phyloP scores from a whole-genome alignment of 2,888 invertebrate genomes.

The Meloe dianella region DNA sequence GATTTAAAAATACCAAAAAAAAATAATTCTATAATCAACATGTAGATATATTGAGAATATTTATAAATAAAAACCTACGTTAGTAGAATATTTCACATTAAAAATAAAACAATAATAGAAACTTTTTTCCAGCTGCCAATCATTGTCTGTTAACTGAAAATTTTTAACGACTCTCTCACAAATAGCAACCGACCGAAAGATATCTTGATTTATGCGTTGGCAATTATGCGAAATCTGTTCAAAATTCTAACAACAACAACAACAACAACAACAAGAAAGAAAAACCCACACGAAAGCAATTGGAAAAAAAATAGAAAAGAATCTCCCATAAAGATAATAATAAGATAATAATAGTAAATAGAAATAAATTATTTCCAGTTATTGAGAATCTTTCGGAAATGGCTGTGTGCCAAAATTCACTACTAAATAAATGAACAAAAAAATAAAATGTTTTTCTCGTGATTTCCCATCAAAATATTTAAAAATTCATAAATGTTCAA shows the following conservation, averaged over 20 bases:
- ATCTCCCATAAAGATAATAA: background rate
- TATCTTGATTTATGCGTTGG: background rate
- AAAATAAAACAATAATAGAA: constrained; percentile 4
- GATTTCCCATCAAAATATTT: background rate
- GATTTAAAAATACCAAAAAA: too few relatives aligned
- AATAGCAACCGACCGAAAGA: background rate
- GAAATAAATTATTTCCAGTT: background rate
- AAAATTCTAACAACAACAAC: background rate
- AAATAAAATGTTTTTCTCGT: background rate
- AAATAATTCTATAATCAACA: background rate
- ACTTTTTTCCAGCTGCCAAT: background rate
- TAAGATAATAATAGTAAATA: background rate
- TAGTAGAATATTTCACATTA: background rate
- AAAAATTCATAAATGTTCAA: too few relatives aligned
- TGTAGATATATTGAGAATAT: background rate
- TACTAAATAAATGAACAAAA: background rate
- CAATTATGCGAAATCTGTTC: background rate
- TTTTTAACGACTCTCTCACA: background rate
- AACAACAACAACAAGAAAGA: too few relatives aligned
- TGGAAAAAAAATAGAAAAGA: background rate
- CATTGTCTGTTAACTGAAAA: background rate
- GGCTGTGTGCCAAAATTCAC: background rate
- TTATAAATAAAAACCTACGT: constrained; percentile 6
- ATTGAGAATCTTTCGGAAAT: background rate
- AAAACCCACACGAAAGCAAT: background rate